Evolutionary conservation across 2,888 invertebrate genomes (phyloP), one percentile per base, ranked within the genome.

Genomic region (Acrobasis suavella): DNA sequence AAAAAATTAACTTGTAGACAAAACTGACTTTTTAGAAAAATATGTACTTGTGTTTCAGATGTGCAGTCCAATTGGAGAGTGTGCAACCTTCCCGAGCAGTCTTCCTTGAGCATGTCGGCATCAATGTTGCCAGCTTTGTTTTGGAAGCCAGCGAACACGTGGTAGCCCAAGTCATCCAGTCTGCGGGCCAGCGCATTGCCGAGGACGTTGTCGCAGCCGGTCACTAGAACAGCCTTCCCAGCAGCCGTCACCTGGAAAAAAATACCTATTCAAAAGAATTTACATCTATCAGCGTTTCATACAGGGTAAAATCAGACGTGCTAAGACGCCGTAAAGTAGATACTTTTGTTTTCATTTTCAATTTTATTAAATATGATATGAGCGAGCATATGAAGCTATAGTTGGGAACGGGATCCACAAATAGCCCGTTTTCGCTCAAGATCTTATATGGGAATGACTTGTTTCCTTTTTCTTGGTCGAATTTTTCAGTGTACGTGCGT

Each of bases 101-200:
- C 95, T 76, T 96, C 95, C 80, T 96, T 96, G 55, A 97, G 90
- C 86, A 95, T 95, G 69, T 95, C 94, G 6, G 96, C 96, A 69
- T 95, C 94, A 63, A 95, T 94, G 66, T 94, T 95, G 9, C 95
- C 95, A 1, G 93, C 93, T 75, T 94, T 93, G 75, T 91, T 94
- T 72, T 94, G 94, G 83, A 97, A 97, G 66, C 96, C 97, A 61
- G 97, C 97, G 80, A 97, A 97, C n/a, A 97, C 96, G 54, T 96
- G 96, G 83, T 97, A 96, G 42, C 97, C 97, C 81, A 96, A 92
- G 79, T 96, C 96, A 76, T 97, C 97, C 62, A 97, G 91, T 74
- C 95, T 94, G 72, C 96, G 94, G n/a, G 96, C 97, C 76, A 96
- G 89, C 62, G 95, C 94, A 75, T 94, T 95, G 61, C 96, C 96